Evolutionary conservation across 2,113 vertebrate genomes (phyloP).

Genomic region (Telmatochromis sp.): DNA sequence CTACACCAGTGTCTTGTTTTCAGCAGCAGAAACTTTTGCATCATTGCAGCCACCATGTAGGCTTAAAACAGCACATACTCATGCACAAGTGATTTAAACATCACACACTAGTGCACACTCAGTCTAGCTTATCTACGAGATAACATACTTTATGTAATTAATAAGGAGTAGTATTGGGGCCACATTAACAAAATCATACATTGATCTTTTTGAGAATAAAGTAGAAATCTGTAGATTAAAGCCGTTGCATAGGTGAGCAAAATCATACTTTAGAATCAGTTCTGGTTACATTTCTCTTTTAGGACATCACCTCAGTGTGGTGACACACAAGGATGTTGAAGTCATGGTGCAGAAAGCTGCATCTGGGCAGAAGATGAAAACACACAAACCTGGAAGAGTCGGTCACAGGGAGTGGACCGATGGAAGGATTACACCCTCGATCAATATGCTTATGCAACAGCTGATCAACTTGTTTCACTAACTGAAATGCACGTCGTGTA

Average conservation of each 20-base stretch:
- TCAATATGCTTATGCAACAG: accelerated
- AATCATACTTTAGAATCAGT: not conserved
- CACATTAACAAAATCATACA: not conserved
- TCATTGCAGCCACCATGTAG: not conserved
- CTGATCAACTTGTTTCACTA: not conserved
- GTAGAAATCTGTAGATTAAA: not conserved
- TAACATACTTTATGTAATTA: accelerated
- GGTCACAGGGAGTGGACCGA: not conserved
- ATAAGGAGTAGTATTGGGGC: not conserved
- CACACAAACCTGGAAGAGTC: not conserved
- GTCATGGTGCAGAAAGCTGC: not conserved
- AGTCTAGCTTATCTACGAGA: not conserved
- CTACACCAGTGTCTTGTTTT: not conserved
- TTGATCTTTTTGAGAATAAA: not conserved
- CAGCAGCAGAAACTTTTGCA: accelerated
- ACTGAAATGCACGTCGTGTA: not conserved
- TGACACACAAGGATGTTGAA: accelerated
- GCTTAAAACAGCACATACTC: not conserved
- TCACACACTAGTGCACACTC: not conserved
- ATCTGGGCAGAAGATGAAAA: not conserved
- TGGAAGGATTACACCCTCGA: not conserved
- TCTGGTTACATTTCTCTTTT: not conserved
- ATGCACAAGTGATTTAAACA: not conserved
- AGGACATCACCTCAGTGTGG: not conserved
- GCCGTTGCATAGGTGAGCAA: accelerated